phyloP scores from a whole-genome alignment of 1,140 invertebrate species.

The Thaumetopoea pityocampa region DNA sequence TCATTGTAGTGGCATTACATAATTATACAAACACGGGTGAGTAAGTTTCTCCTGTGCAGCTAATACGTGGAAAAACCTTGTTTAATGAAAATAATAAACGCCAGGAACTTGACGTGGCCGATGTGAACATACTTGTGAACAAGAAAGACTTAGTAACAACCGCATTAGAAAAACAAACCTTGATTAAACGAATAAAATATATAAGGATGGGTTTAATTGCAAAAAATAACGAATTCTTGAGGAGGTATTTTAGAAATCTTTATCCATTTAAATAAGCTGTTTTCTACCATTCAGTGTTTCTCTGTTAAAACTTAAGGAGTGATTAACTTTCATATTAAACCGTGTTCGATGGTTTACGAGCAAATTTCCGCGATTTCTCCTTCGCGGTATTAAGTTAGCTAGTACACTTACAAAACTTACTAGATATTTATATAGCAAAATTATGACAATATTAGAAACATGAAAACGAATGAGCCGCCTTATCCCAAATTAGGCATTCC shows the following conservation, averaged over 20 bases:
- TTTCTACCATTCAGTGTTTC: no score
- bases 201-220: no score
- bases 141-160: slow-evolving; percentile 28
- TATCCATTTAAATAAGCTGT: no score
- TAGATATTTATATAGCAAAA: no score
- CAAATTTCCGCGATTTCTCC: no score
- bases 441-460: slow-evolving; percentile 6
- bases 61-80: slow-evolving; percentile 34
- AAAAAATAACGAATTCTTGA: no score
- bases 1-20: slow-evolving; percentile 19
- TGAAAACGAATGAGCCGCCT: slow-evolving; percentile 12
- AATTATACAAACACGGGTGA: slow-evolving; percentile 34
- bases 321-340: no score
- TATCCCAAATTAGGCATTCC: slow-evolving; percentile 20
- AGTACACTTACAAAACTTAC: no score
- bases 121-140: slow-evolving; percentile 19
- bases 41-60: slow-evolving; percentile 23
- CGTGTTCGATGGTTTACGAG: no score
- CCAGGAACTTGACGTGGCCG: slow-evolving; percentile 30
- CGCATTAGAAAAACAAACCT: slow-evolving; percentile 24
- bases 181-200: slow-evolving; percentile 7
- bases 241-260: no score
- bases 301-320: no score
- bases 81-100: slow-evolving; percentile 46
- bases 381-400: no score